These are phyloP conservation scores for Oryctes rhinoceros DNA, from an alignment of 1,140 invertebrate species.

Conservation along the genomic window DNA sequence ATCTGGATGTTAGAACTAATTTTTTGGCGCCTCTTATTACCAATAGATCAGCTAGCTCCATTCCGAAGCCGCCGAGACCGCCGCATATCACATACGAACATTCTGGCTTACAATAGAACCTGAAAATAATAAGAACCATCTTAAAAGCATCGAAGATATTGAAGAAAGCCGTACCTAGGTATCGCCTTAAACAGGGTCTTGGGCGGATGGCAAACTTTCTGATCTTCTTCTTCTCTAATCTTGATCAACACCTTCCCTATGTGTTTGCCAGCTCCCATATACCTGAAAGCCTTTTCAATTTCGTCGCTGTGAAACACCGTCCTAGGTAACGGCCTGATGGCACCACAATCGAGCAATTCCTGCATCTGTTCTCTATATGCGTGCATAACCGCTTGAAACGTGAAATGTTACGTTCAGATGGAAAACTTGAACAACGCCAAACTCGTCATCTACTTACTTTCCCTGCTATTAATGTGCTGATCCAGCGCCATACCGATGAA, in stretches of 20 bases:
- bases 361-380: slow-evolving; percentile 16
- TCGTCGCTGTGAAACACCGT: slow-evolving; percentile 68
- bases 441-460: not conserved
- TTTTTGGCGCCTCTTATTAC: slow-evolving; percentile 79
- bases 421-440: not conserved
- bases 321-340: slow-evolving; percentile 69
- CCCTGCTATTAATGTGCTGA: slow-evolving; percentile 66
- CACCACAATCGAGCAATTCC: slow-evolving; percentile 72
- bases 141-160: not conserved
- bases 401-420: not conserved
- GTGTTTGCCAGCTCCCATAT: slow-evolving; percentile 87
- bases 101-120: slow-evolving; percentile 59
- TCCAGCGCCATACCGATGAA: slow-evolving; percentile 89
- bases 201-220: slow-evolving; percentile 66
- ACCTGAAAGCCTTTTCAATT: slow-evolving; percentile 72
- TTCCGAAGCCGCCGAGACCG: slow-evolving; percentile 89
- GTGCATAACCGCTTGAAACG: not conserved
- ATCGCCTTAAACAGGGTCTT: not conserved
- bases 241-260: slow-evolving; percentile 83
- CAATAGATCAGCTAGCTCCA: slow-evolving; percentile 91
- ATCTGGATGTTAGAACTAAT: slow-evolving; percentile 81
- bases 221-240: slow-evolving; percentile 66
- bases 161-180: not conserved
- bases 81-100: slow-evolving; percentile 71
- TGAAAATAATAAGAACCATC: slow-evolving; percentile 31